phyloP scores from a whole-genome alignment of 2,888 invertebrate genomes.

The Cenopis cana region DNA sequence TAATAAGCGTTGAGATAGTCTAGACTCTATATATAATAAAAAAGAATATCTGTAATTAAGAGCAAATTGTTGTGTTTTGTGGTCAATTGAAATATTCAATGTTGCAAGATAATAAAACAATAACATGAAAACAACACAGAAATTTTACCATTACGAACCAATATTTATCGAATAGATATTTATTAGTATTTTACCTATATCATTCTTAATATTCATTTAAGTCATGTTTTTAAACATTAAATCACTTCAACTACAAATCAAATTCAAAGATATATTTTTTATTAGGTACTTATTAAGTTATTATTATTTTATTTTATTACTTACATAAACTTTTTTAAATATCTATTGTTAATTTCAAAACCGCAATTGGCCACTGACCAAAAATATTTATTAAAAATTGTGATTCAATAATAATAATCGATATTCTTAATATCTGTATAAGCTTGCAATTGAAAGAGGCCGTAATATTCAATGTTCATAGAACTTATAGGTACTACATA shows the following conservation, averaged over 20 bases:
- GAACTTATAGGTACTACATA: background rate
- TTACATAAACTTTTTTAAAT: background rate
- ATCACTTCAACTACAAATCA: background rate
- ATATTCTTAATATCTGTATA: conserved; percentile 25
- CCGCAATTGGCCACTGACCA: conserved; percentile 24
- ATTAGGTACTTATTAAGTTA: too few species aligned
- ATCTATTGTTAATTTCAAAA: background rate
- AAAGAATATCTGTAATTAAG: background rate
- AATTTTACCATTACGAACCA: background rate
- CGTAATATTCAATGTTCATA: background rate
- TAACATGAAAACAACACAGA: background rate
- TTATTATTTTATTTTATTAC: too few species aligned
- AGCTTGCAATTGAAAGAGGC: background rate
- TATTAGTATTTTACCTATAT: background rate
- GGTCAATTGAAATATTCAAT: conserved; percentile 3
- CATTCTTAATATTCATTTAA: background rate
- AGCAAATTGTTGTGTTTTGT: background rate
- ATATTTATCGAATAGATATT: background rate
- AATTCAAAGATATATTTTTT: too few species aligned
- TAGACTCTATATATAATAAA: background rate
- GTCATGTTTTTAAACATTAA: background rate
- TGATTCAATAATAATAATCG: conserved; percentile 53
- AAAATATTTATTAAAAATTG: conserved; percentile 49
- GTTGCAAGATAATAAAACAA: conserved; percentile 2
- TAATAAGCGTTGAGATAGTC: conserved; percentile 1